phyloP scores from a whole-genome alignment of 1,140 invertebrate species.

The Brachionus sp. region DNA sequence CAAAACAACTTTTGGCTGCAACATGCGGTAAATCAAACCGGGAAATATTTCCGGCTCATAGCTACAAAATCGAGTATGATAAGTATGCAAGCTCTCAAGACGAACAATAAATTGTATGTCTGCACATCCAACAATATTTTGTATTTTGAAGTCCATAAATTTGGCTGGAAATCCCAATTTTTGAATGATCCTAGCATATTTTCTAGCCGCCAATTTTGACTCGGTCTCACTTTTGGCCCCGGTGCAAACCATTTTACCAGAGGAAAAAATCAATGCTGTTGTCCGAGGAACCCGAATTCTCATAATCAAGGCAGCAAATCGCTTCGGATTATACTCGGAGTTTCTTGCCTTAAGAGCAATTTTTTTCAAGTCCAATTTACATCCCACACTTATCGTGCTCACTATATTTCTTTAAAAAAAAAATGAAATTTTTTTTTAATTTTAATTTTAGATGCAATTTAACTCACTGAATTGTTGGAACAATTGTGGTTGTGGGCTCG shows the following conservation, averaged over 20 bases:
- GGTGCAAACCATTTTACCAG: conserved; percentile 99
- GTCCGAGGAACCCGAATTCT: conserved; percentile 95
- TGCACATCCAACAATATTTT: conserved; percentile 99
- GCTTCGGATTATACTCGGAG: conserved; percentile 99
- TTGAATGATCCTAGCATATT: conserved; percentile 99
- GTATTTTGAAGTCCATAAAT: conserved; percentile 98
- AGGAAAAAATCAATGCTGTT: conserved; percentile 97
- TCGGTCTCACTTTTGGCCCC: conserved; percentile 99
- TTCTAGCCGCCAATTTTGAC: conserved; percentile 88
- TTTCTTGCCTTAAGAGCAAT: conserved; percentile 98
- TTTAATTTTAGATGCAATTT: neutral
- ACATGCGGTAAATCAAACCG: conserved; percentile 98
- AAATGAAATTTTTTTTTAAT: neutral
- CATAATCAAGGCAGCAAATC: conserved; percentile 99
- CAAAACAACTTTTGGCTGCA: conserved; percentile 97
- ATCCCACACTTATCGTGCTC: conserved; percentile 93
- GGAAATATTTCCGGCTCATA: conserved; percentile 80
- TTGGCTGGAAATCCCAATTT: conserved; percentile 97
- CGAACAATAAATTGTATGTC: conserved; percentile 98
- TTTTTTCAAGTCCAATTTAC: conserved; percentile 67
- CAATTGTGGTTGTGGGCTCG: neutral
- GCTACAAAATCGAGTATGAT: conserved; percentile 53
- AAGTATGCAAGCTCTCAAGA: conserved; percentile 86
- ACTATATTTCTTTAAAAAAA: conserved; percentile 66
- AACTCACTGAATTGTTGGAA: conserved; percentile 18